A percentile compares a stretch with the other conserved stretches of the same genome.
Evolutionary conservation across 2,113 vertebrate genomes (phyloP).

Genomic region (Colistium nudipinnis): DNA sequence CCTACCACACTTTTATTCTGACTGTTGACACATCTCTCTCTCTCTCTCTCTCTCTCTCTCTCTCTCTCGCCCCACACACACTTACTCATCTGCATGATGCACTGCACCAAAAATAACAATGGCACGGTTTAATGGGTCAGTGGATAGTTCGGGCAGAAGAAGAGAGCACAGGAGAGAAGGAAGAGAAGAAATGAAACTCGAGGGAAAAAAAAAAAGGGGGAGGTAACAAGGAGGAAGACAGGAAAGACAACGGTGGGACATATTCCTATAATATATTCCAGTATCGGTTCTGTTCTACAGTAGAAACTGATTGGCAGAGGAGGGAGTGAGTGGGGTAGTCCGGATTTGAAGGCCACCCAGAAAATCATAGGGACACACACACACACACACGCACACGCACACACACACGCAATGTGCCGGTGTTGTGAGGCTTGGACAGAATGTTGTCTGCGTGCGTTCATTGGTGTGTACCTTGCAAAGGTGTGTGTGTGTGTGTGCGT

Average conservation of each 20-base stretch:
- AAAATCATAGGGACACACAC: slow-evolving; percentile 28
- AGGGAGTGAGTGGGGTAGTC: slow-evolving; percentile 10
- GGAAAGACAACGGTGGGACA: too few species aligned
- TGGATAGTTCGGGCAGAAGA: slow-evolving; percentile 35
- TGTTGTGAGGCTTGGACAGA: not conserved
- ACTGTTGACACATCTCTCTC: slow-evolving; percentile 11
- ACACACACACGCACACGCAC: slow-evolving; percentile 25
- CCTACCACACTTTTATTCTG: slow-evolving; percentile 31
- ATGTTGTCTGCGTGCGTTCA: not conserved
- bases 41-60: not conserved
- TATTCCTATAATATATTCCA: too few species aligned
- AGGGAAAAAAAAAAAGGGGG: not conserved
- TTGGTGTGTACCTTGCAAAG: slow-evolving; percentile 12
- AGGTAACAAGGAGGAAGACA: not conserved
- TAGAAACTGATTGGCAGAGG: slow-evolving; percentile 15
- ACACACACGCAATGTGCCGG: not conserved
- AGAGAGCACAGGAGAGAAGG: slow-evolving; percentile 2
- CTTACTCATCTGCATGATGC: slow-evolving; percentile 21
- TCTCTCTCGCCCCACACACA: not conserved
- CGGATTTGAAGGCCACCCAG: slow-evolving; percentile 55
- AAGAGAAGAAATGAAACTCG: not conserved
- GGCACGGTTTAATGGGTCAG: slow-evolving; percentile 54
- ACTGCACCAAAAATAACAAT: slow-evolving; percentile 62
- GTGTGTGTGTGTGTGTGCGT: not conserved
- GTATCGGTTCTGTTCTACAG: not conserved